phyloP scores from a whole-genome alignment of 2,113 vertebrate genomes.

The Lampris megalopsis region DNA sequence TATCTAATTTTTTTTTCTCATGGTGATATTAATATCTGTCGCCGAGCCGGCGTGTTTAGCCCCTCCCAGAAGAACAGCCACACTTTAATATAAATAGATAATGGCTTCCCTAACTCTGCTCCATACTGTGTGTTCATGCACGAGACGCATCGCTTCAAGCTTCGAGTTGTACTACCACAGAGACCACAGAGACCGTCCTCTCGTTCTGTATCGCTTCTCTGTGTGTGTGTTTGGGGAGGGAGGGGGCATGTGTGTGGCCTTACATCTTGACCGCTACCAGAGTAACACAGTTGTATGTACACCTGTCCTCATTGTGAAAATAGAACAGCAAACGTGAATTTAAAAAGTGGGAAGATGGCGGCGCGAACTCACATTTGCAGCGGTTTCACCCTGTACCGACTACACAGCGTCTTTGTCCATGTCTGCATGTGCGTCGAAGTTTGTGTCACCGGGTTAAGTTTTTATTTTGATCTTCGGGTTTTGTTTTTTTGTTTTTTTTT shows the following conservation, averaged over 20 bases:
- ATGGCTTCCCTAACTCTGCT: constrained; percentile 32
- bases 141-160: not conserved
- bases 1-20: constrained; percentile 18
- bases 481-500: too few relatives aligned
- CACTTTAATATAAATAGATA: constrained; percentile 60
- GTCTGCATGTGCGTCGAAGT: not conserved
- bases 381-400: too few relatives aligned
- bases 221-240: constrained; percentile 29
- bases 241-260: constrained; percentile 12
- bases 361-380: too few relatives aligned
- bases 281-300: constrained; percentile 48
- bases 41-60: constrained; percentile 43
- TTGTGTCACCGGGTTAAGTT: too few relatives aligned
- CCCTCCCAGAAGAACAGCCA: constrained; percentile 37
- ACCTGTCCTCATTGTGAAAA: constrained; percentile 65
- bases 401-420: too few relatives aligned
- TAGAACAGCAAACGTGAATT: constrained; percentile 45
- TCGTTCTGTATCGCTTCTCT: constrained; percentile 11
- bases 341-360: too few relatives aligned
- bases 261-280: constrained; percentile 29
- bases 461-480: too few relatives aligned
- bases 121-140: constrained; percentile 37
- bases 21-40: constrained; percentile 15
- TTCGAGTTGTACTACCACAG: not conserved
- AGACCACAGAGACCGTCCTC: constrained; percentile 49